These are phyloP conservation scores for Panagrolaimus sp. DNA, from an alignment of 1,140 invertebrate species.

Conservation along the genomic window DNA sequence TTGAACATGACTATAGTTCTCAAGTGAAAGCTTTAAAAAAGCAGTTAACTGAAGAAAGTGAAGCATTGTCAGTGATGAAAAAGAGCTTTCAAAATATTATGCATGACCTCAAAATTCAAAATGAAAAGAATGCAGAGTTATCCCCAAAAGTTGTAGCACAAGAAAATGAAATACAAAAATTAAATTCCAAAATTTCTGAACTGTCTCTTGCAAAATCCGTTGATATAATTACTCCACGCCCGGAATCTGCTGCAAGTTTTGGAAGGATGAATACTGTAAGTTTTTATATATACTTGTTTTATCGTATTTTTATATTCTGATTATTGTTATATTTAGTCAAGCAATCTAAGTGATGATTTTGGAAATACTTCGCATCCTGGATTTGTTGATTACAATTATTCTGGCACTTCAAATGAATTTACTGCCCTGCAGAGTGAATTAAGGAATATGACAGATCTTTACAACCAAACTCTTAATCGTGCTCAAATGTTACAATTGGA, in stretches of 20 bases:
- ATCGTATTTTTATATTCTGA: too few relatives aligned
- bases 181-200: background rate
- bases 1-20: background rate
- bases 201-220: background rate
- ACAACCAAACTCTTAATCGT: background rate
- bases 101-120: background rate
- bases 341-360: too few relatives aligned
- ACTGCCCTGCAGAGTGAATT: background rate
- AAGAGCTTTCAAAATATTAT: background rate
- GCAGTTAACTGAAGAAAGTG: background rate
- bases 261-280: too few relatives aligned
- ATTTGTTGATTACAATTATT: constrained; percentile 9
- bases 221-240: background rate
- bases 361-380: too few relatives aligned
- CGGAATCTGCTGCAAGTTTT: background rate
- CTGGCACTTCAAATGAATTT: constrained; percentile 10
- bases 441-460: background rate
- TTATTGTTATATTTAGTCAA: too few relatives aligned
- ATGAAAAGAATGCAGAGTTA: background rate
- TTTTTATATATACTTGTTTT: too few relatives aligned
- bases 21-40: background rate
- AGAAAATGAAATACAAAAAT: background rate
- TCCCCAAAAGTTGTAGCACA: background rate
- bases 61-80: background rate
- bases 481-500: background rate